These are phyloP conservation scores for Lutjanus erythropterus DNA, from an alignment of 2,113 vertebrate genomes.

Conservation along the genomic window DNA sequence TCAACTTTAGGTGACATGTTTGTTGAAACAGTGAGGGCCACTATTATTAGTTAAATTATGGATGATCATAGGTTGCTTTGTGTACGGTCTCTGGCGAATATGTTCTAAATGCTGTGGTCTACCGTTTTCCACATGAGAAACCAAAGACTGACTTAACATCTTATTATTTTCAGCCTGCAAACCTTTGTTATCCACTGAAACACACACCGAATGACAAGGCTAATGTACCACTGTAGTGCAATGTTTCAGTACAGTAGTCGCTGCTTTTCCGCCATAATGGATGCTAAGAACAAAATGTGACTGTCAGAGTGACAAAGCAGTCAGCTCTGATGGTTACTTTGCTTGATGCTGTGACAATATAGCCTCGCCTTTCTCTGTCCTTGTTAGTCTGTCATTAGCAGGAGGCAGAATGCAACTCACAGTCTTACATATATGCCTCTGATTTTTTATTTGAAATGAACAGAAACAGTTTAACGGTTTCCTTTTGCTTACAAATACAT, in stretches of 20 bases:
- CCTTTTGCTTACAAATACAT: constrained; percentile 12
- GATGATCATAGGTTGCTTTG: constrained; percentile 1
- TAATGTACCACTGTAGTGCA: constrained; percentile 3
- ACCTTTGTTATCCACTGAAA: neutral
- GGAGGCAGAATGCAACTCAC: constrained; percentile 42
- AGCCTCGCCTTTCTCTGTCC: constrained; percentile 45
- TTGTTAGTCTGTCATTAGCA: constrained; percentile 62
- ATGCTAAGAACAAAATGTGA: constrained; percentile 64
- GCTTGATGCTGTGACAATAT: constrained; percentile 59
- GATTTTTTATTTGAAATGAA: constrained; percentile 18
- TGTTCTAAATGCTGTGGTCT: neutral
- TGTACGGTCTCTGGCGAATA: neutral
- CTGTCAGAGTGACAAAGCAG: constrained; percentile 64
- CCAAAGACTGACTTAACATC: constrained; percentile 1
- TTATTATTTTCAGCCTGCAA: constrained; percentile 4
- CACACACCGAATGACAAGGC: constrained; percentile 12
- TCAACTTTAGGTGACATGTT: constrained; percentile 3
- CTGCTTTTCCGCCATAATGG: constrained; percentile 48
- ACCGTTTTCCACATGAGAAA: constrained; percentile 1
- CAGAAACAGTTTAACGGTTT: constrained; percentile 1
- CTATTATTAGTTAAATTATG: constrained; percentile 7
- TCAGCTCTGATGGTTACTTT: constrained; percentile 56
- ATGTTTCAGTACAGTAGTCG: constrained; percentile 27
- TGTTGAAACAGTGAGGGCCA: neutral
- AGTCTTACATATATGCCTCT: constrained; percentile 26